Evolutionary conservation across 2,888 invertebrate genomes (phyloP).

Genomic region (Neoitamus cyanurus): DNA sequence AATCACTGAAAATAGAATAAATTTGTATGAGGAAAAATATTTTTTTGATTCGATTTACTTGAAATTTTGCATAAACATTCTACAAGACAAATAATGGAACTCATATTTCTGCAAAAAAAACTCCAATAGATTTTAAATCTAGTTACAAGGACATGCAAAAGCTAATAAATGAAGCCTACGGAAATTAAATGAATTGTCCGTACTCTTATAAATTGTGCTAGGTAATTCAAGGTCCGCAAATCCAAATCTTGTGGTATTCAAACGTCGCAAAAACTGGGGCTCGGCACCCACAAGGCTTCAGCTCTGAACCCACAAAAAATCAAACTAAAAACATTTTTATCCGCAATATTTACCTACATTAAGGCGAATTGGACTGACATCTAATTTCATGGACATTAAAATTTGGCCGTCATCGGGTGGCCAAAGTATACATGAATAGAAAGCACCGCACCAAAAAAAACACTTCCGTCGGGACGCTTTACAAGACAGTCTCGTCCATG

Average conservation of each 20-base stretch:
- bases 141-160: too few species aligned
- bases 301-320: neutral
- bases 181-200: neutral
- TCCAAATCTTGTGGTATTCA: neutral
- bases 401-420: neutral
- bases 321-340: neutral
- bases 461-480: neutral
- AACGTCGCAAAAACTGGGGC: neutral
- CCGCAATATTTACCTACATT: neutral
- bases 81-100: too few species aligned
- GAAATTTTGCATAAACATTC: too few species aligned
- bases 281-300: neutral
- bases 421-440: neutral
- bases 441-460: neutral
- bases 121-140: too few species aligned
- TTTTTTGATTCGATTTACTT: too few species aligned
- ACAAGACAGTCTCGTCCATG: slow-evolving; percentile 20
- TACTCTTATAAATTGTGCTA: neutral
- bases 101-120: too few species aligned
- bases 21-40: too few species aligned
- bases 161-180: too few species aligned
- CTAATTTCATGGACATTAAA: slow-evolving; percentile 5
- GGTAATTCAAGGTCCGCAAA: neutral
- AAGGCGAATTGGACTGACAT: neutral
- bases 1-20: too few species aligned